Evolutionary conservation across 1,140 invertebrate species (phyloP).

Genomic region (Pachypeltis micranthus): DNA sequence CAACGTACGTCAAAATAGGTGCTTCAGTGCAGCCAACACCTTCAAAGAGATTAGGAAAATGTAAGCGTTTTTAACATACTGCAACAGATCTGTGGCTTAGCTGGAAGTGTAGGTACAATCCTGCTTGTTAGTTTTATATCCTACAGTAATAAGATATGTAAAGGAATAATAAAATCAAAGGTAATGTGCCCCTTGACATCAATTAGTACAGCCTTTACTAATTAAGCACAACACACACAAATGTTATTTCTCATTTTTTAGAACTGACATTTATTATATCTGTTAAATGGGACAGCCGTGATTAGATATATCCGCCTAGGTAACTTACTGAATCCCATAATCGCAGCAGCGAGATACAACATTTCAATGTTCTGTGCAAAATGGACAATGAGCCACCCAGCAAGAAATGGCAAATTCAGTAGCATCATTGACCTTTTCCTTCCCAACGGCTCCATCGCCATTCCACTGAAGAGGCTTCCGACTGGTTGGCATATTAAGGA

Average conservation of each 20-base stretch:
- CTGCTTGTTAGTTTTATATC: no score
- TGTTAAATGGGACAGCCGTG: not conserved
- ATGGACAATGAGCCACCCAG: conserved; percentile 25
- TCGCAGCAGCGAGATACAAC: conserved; percentile 22
- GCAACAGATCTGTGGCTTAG: no score
- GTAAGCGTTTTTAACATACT: no score
- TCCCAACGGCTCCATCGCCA: conserved; percentile 24
- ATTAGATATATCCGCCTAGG: conserved; percentile 22
- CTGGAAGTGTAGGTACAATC: no score
- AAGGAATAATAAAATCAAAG: no score
- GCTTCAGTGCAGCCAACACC: conserved; percentile 40
- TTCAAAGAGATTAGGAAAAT: conserved; percentile 12
- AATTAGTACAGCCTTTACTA: no score
- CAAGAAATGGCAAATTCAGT: conserved; percentile 25
- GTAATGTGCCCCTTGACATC: no score
- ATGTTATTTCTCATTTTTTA: no score
- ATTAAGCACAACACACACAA: no score
- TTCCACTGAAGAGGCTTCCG: conserved; percentile 22
- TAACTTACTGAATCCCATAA: conserved; percentile 26
- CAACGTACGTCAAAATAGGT: conserved; percentile 40
- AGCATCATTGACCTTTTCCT: conserved; percentile 25
- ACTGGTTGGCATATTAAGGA: conserved; percentile 22
- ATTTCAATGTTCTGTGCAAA: conserved; percentile 17
- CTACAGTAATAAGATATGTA: no score
- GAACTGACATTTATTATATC: no score